phyloP scores from a whole-genome alignment of 2,797 vertebrate species.

The Premnoplex brunnescens region DNA sequence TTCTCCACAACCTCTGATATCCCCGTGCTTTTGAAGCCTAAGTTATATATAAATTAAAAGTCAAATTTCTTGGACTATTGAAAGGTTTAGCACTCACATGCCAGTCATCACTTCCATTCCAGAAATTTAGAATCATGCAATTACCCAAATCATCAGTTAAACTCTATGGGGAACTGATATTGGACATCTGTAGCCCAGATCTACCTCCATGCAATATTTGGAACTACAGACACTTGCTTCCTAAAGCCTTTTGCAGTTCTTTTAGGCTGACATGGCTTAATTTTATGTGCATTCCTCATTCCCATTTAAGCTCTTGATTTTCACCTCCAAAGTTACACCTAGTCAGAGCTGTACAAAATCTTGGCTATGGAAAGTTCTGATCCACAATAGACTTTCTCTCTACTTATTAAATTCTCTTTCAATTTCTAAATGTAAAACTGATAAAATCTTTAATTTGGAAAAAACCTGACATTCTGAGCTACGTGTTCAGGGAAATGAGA shows the following conservation, averaged over 20 bases:
- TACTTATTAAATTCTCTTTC: not conserved
- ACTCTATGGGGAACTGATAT: not conserved
- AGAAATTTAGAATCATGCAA: not conserved
- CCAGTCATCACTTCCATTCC: not conserved
- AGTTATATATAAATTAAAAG: not conserved
- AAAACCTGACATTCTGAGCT: not conserved
- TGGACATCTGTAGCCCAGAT: not conserved
- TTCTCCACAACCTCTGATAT: not conserved
- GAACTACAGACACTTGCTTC: not conserved
- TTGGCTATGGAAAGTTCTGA: not conserved
- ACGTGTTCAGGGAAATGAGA: not conserved
- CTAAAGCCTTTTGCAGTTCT: not conserved
- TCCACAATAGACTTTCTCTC: not conserved
- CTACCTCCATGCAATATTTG: not conserved
- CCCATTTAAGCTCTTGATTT: not conserved
- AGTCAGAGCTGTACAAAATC: constrained; percentile 28
- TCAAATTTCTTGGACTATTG: not conserved
- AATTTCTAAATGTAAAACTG: not conserved
- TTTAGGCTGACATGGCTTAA: constrained; percentile 28
- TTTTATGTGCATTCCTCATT: constrained; percentile 13
- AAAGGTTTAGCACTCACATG: not conserved
- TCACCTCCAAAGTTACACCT: not conserved
- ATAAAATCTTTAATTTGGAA: not conserved
- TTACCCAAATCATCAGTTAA: not conserved
- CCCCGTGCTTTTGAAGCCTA: not conserved